Conservation (phyloP, 2,888 invertebrate species). For the Drosophila paramelanica region DNA sequence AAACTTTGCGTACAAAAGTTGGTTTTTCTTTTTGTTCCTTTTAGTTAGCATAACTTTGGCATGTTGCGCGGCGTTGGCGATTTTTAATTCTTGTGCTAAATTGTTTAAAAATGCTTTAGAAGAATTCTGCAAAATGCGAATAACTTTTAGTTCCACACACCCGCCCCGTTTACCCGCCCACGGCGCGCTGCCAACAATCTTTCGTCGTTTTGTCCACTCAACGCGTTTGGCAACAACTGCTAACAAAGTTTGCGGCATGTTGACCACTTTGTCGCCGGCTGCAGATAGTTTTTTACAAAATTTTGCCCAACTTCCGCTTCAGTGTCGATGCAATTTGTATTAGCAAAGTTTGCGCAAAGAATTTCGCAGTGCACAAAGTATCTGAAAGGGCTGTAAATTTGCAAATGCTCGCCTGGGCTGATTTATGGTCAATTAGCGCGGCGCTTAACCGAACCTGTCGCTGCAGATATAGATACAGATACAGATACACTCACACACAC, state of each 20-base stretch:
- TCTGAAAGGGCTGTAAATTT: conserved; percentile 66
- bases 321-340: conserved; percentile 78
- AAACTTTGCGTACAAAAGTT: conserved; percentile 77
- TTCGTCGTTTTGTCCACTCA: background rate
- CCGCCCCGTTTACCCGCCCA: background rate
- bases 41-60: conserved; percentile 51
- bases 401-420: conserved; percentile 46
- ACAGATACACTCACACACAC: conserved; percentile 14
- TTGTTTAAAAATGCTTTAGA: conserved; percentile 80
- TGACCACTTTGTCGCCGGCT: conserved; percentile 76
- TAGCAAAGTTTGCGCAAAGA: conserved; percentile 66
- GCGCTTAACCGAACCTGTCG: conserved; percentile 21
- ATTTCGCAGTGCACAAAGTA: conserved; percentile 58
- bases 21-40: conserved; percentile 7
- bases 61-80: conserved; percentile 78
- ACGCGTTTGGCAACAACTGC: conserved; percentile 57
- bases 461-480: background rate
- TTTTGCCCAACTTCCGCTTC: conserved; percentile 63
- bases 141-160: conserved; percentile 46
- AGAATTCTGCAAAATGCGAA: conserved; percentile 68
- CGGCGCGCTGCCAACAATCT: conserved; percentile 2
- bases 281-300: conserved; percentile 56
- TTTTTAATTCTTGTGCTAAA: conserved; percentile 81
- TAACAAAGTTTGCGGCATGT: conserved; percentile 80
- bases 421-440: conserved; percentile 76